These are phyloP conservation scores for Oasisia sp. DNA, from an alignment of 2,888 invertebrate species.

Conservation along the genomic window DNA sequence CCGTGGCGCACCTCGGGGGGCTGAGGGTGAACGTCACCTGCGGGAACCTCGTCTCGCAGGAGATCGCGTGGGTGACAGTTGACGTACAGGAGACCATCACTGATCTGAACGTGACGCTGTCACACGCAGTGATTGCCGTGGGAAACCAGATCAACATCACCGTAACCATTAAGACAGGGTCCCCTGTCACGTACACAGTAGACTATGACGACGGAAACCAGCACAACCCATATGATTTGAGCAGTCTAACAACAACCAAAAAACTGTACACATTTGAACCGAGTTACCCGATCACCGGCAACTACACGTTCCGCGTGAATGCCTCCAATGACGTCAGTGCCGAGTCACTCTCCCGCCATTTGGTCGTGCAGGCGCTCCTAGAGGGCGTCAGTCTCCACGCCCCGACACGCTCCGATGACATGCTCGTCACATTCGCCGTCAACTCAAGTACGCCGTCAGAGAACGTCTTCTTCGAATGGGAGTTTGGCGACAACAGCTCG, in stretches of 20 bases:
- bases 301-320: not conserved
- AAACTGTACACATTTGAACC: no score
- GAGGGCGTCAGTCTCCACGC: not conserved
- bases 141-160: not conserved
- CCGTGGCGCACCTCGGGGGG: not conserved
- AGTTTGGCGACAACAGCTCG: no score
- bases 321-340: not conserved
- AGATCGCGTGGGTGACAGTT: not conserved
- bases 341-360: not conserved
- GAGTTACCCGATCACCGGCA: not conserved
- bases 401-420: no score
- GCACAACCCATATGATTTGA: no score
- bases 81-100: not conserved
- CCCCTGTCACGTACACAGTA: not conserved
- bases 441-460: no score
- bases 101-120: not conserved
- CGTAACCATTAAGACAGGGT: not conserved
- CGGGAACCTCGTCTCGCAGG: not conserved
- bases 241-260: no score
- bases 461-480: no score
- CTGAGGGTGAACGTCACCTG: not conserved
- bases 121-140: not conserved
- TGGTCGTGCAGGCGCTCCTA: not conserved
- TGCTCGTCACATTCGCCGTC: no score
- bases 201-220: not conserved